phyloP scores from a whole-genome alignment of 2,113 vertebrate genomes.

The Archilochus colubris region DNA sequence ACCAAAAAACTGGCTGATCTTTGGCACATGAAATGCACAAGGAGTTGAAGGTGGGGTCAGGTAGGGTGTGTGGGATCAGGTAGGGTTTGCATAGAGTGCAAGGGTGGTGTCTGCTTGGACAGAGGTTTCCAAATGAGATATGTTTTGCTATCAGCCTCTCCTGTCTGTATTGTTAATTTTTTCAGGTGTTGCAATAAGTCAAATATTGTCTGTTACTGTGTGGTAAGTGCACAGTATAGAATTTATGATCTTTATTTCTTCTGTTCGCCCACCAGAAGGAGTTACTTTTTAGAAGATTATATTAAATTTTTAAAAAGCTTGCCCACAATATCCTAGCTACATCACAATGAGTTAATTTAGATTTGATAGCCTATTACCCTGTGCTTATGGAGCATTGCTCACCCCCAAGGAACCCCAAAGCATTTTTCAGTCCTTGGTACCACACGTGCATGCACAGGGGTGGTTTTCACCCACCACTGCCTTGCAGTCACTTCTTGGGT shows the following conservation, averaged over 20 bases:
- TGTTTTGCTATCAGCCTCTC: not conserved
- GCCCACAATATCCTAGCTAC: not conserved
- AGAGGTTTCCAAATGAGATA: not conserved
- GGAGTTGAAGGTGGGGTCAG: not conserved
- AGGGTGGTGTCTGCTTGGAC: not conserved
- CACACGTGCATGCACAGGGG: accelerated
- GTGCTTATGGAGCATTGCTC: accelerated
- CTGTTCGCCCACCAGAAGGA: not conserved
- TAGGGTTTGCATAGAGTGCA: too few relatives aligned
- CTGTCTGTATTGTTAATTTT: not conserved
- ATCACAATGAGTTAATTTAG: not conserved
- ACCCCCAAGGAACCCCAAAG: not conserved
- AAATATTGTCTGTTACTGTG: not conserved
- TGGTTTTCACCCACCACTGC: not conserved
- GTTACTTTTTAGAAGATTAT: not conserved
- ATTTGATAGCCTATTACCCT: not conserved
- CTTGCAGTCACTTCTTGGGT: not conserved
- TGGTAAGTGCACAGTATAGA: not conserved
- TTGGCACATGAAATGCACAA: not conserved
- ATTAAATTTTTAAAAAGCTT: not conserved
- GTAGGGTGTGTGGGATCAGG: not conserved
- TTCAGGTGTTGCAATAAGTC: not conserved
- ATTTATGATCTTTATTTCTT: not conserved
- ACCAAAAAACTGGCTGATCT: not conserved
- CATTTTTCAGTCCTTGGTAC: not conserved